A percentile compares a stretch with the other conserved stretches of the same genome.
Evolutionary conservation across 92 coral and sea anemone species (phyloP).

Genomic region (Actinostola sp.): DNA sequence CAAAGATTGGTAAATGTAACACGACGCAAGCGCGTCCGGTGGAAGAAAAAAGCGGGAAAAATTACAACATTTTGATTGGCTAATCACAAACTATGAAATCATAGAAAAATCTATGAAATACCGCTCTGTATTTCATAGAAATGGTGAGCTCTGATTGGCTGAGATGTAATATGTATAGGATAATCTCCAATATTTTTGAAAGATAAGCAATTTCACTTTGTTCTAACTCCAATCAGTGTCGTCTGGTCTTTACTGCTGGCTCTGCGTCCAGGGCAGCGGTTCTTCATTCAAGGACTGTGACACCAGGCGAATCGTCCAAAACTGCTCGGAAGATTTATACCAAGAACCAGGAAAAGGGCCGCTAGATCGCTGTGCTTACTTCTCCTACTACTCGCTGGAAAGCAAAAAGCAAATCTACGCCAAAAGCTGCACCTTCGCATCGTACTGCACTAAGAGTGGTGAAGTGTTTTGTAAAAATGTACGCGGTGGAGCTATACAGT

Average conservation of each 20-base stretch:
- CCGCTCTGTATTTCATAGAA: too few species aligned
- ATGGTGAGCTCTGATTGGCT: too few species aligned
- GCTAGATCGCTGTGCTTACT: slow-evolving; percentile 54
- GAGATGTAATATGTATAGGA: too few species aligned
- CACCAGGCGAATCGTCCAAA: slow-evolving; percentile 11
- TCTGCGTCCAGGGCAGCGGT: slow-evolving; percentile 27
- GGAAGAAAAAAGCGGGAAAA: too few species aligned
- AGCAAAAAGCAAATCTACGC: slow-evolving; percentile 44
- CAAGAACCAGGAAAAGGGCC: slow-evolving; percentile 26
- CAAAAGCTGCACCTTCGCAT: slow-evolving; percentile 49
- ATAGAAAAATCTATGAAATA: too few species aligned
- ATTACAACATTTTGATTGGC: too few species aligned
- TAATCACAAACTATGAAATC: too few species aligned
- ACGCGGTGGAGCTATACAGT: slow-evolving; percentile 6
- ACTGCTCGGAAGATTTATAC: slow-evolving; percentile 29
- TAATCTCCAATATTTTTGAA: too few species aligned
- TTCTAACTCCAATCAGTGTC: background rate
- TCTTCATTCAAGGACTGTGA: slow-evolving; percentile 43
- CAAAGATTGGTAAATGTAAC: too few species aligned
- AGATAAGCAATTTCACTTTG: too few species aligned
- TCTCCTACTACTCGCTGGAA: slow-evolving; percentile 28
- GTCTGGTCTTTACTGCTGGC: slow-evolving; percentile 34
- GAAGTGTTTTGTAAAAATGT: slow-evolving; percentile 31
- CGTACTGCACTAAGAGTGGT: slow-evolving; percentile 35
- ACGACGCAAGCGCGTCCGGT: too few species aligned